Conservation (phyloP, 2,797 vertebrate species). For the Zenarchopterus dispar region DNA sequence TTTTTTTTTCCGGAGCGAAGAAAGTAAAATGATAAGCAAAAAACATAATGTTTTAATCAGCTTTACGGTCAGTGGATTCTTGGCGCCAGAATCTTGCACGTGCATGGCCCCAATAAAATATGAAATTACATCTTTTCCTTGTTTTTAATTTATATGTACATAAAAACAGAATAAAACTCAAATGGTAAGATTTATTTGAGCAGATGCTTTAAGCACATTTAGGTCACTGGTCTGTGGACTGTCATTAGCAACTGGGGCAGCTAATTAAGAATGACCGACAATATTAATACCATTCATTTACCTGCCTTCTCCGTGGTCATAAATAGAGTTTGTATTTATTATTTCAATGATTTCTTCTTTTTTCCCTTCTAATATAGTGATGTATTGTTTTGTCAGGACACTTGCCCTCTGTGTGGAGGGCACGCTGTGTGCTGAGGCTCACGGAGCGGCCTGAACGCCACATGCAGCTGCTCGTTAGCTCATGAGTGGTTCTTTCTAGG, state of each 20-base stretch:
- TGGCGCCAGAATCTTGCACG: constrained; percentile 5
- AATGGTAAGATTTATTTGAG: background rate
- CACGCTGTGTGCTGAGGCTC: background rate
- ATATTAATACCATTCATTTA: background rate
- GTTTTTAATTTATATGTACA: background rate
- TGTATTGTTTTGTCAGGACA: constrained; percentile 30
- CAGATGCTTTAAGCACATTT: background rate
- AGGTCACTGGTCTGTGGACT: background rate
- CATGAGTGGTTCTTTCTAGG: constrained; percentile 86
- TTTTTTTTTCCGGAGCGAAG: background rate
- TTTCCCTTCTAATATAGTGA: background rate
- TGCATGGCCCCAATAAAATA: background rate
- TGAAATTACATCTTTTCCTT: background rate
- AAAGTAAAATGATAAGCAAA: background rate
- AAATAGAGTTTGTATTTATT: no score
- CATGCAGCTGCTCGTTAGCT: constrained; percentile 1
- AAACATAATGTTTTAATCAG: background rate
- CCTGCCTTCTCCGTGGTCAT: no score
- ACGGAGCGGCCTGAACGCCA: constrained; percentile 6
- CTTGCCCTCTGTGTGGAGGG: constrained; percentile 1
- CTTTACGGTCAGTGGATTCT: background rate
- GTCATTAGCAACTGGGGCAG: background rate
- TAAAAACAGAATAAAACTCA: background rate
- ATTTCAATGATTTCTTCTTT: background rate
- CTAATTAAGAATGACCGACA: background rate